Conservation (phyloP, 2,797 vertebrate genomes). For the Micrastur ruficollis region DNA sequence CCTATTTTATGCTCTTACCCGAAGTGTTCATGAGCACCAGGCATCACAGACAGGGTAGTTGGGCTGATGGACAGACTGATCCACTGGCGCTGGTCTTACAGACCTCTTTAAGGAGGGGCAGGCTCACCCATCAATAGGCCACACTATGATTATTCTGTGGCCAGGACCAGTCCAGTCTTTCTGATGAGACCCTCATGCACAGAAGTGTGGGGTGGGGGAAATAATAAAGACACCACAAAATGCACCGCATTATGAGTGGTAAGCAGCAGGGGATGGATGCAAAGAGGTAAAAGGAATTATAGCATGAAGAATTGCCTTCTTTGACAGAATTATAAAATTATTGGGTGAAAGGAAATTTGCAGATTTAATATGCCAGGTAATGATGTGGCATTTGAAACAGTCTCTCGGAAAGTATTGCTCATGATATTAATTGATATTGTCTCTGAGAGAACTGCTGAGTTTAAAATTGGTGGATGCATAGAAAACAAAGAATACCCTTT, state of each 20-base stretch:
- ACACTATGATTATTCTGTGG: not conserved
- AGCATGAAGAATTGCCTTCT: not conserved
- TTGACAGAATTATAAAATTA: slow-evolving; percentile 16
- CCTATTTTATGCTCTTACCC: not conserved
- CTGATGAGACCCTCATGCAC: not conserved
- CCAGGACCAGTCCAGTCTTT: not conserved
- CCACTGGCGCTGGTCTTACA: not conserved
- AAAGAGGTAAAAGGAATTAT: not conserved
- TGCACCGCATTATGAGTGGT: not conserved
- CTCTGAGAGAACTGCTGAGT: not conserved
- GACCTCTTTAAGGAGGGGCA: not conserved
- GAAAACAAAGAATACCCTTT: slow-evolving; percentile 23
- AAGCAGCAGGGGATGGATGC: not conserved
- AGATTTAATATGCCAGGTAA: slow-evolving; percentile 38
- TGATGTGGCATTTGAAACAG: slow-evolving; percentile 14
- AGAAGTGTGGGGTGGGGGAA: not conserved
- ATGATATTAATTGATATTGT: slow-evolving; percentile 8
- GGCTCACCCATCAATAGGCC: not conserved
- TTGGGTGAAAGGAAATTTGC: slow-evolving; percentile 14
- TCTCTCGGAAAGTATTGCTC: not conserved
- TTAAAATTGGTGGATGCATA: not conserved
- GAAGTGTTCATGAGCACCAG: not conserved
- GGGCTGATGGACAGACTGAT: not conserved
- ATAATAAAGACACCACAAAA: not conserved
- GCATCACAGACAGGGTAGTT: not conserved